Evolutionary conservation across 2,888 invertebrate genomes (phyloP).

Genomic region (Drosophila maculinotata): DNA sequence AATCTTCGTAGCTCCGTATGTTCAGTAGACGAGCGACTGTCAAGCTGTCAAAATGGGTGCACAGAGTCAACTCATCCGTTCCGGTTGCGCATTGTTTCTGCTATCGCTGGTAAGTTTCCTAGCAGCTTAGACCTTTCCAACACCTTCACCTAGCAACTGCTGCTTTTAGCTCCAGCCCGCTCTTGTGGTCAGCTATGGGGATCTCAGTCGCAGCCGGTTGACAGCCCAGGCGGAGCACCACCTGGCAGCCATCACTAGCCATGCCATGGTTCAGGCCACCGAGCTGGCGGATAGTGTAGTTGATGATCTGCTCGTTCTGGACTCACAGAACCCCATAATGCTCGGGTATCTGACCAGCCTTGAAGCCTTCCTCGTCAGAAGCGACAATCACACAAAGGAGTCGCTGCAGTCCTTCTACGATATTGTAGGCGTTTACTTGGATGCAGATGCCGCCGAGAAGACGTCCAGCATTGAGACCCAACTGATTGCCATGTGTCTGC

Average conservation of each 20-base stretch:
- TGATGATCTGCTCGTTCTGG: constrained; percentile 60
- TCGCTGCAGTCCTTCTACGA: constrained; percentile 49
- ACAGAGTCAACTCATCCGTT: constrained; percentile 3
- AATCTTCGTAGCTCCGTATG: background rate
- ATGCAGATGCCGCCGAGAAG: constrained; percentile 54
- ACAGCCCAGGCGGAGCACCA: constrained; percentile 57
- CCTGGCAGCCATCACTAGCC: constrained; percentile 43
- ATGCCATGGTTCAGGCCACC: constrained; percentile 52
- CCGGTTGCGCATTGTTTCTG: constrained; percentile 4
- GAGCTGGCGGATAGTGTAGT: constrained; percentile 60
- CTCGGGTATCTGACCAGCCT: constrained; percentile 48
- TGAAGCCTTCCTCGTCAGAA: constrained; percentile 41
- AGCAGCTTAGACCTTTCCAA: background rate
- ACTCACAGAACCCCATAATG: constrained; percentile 55
- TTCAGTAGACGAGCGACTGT: constrained; percentile 49
- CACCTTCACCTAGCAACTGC: background rate
- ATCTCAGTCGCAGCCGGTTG: constrained; percentile 47
- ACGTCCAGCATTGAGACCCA: constrained; percentile 55
- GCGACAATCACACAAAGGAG: constrained; percentile 43
- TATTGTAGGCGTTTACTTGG: constrained; percentile 52
- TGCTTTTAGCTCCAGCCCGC: constrained; percentile 1
- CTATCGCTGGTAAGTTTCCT: constrained; percentile 43
- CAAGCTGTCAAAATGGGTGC: constrained; percentile 41
- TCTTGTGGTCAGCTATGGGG: constrained; percentile 41
- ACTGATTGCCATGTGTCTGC: constrained; percentile 59